phyloP scores from a whole-genome alignment of 2,113 vertebrate species.

The Calyptommatus sinebrachiatus region DNA sequence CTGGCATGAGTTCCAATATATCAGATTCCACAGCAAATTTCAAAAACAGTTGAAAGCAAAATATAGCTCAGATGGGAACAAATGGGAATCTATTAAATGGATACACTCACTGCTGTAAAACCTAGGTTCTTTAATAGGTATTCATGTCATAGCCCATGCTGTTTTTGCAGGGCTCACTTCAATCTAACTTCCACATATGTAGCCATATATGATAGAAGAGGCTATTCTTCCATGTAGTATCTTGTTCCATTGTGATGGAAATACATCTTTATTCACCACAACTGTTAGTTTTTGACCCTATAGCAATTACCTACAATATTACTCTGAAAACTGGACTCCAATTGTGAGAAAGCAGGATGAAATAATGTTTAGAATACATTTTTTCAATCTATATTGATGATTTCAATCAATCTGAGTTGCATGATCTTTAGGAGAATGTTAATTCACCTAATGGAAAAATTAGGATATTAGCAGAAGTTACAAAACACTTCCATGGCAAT shows the following conservation, averaged over 20 bases:
- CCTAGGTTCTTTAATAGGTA: constrained; percentile 30
- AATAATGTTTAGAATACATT: neutral
- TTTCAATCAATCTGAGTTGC: neutral
- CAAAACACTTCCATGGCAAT: too few relatives aligned
- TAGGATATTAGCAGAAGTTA: too few relatives aligned
- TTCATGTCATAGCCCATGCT: constrained; percentile 44
- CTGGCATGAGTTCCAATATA: constrained; percentile 28
- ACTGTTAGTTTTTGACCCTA: neutral
- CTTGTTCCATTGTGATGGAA: neutral
- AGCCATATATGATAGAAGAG: neutral
- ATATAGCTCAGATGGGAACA: constrained; percentile 8
- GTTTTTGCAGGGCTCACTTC: constrained; percentile 18
- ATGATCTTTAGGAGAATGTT: neutral
- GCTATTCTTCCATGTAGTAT: neutral
- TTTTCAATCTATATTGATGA: neutral
- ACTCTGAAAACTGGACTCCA: too few relatives aligned
- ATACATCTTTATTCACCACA: too few relatives aligned
- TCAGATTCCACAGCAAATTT: constrained; percentile 42
- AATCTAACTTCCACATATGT: neutral
- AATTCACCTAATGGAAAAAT: neutral
- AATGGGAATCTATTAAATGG: constrained; percentile 10
- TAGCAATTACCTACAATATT: neutral
- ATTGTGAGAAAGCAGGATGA: too few relatives aligned
- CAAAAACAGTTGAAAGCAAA: constrained; percentile 41
- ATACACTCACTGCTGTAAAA: constrained; percentile 49